Base-by-base conservation (phyloP, 2,113 vertebrate species). In the Mesoclemmys tuberculata region DNA sequence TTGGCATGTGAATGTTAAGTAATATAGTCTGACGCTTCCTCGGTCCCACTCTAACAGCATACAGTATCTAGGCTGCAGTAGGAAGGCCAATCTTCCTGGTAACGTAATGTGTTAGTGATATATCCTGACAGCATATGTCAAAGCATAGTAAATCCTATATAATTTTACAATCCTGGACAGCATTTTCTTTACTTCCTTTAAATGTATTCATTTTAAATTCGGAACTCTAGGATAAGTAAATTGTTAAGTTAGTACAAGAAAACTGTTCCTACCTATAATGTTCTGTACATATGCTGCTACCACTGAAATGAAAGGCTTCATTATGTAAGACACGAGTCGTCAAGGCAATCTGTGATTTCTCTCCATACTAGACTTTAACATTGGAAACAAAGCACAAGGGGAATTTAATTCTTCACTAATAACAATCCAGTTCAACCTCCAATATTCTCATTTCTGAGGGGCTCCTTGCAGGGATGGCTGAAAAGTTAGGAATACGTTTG, bases 1-100 rank as follows among this genome's bases (percentile, higher is more conserved):
- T 95, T 97, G 88, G 90, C 95, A 94, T 35, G 38, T 79, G 88
- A 94, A 91, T 81, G 71, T 95, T 93, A 92, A 91, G 93, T 82
- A 94, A 81, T 26, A 55, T 24, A 49, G 35, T 48, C 80, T 80
- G 68, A 83, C 26, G 91, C 82, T 93, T 94, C 93, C 24, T 61
- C 89, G 87, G 84, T 88, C 92, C 84, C 85, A 56, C 29, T 95
- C 97, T 82, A 77, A 85, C 58, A 92, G 54, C 82, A 96, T 87
- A 79, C 92, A 90, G 51, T 27, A 0, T 89, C 71, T 77, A 90
- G 81, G 19, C 61, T 88, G 61, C n/a, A 96, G 84, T 91, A 94
- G 75, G 93, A 96, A 90, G 55, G 14, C 86, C 41, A 77, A 4
- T 44, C n/a, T 83, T 91, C 58, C 77, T 84, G 77, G 55, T 88